phyloP scores from a whole-genome alignment of 2,113 vertebrate genomes.

The Tapirus terrestris region DNA sequence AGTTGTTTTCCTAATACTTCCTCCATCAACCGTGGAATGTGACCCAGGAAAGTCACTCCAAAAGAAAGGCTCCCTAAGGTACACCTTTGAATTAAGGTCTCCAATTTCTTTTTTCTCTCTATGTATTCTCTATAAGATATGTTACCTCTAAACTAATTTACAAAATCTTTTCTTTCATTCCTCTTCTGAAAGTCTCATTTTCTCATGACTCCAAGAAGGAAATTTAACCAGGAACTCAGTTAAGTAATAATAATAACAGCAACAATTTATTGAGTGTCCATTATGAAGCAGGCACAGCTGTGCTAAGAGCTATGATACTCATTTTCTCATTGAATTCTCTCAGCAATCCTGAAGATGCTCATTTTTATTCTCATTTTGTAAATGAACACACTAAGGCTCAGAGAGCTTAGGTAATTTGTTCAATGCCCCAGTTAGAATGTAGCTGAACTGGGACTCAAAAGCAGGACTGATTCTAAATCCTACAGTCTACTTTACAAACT shows the following conservation, averaged over 20 bases:
- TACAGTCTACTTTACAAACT: neutral
- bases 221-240: neutral
- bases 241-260: neutral
- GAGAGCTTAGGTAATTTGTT: neutral
- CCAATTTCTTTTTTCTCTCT: neutral
- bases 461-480: neutral
- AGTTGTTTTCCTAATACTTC: neutral
- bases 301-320: neutral
- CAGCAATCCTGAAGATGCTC: neutral
- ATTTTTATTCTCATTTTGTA: neutral
- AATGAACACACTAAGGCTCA: slow-evolving; percentile 7
- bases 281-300: neutral
- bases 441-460: neutral
- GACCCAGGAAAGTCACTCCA: neutral
- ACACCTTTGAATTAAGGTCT: neutral
- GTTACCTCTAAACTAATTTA: neutral
- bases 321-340: slow-evolving; percentile 21
- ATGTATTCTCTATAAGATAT: neutral
- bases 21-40: neutral
- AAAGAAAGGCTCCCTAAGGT: neutral
- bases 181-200: neutral
- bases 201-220: neutral
- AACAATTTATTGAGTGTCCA: neutral
- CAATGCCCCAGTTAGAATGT: neutral
- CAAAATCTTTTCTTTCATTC: neutral